A percentile compares a stretch with the other conserved stretches of the same genome.
phyloP scores from a whole-genome alignment of 2,888 invertebrate genomes.

The Polyommatus iphigenia region DNA sequence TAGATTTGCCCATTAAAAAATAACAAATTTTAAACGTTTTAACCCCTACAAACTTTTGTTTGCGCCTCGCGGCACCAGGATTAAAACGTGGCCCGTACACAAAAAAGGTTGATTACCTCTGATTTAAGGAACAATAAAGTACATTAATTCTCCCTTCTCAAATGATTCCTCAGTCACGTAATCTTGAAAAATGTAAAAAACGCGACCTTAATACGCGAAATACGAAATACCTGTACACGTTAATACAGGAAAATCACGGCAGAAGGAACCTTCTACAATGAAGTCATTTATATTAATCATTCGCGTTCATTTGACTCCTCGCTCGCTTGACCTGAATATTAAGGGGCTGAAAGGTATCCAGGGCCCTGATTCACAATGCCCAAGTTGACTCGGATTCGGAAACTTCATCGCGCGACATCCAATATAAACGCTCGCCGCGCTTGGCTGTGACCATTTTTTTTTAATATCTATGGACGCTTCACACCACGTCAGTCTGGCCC shows the following conservation, averaged over 20 bases:
- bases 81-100: too few relatives aligned
- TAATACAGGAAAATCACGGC: constrained; percentile 3
- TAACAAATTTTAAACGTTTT: too few relatives aligned
- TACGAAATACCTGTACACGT: constrained; percentile 23
- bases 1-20: too few relatives aligned
- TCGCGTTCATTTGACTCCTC: constrained; percentile 25
- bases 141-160: background rate
- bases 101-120: too few relatives aligned
- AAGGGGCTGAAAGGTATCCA: constrained; percentile 3
- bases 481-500: too few relatives aligned
- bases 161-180: constrained; percentile 5
- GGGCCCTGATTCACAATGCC: too few relatives aligned
- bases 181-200: background rate
- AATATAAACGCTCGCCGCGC: too few relatives aligned
- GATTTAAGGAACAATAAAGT: background rate
- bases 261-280: constrained; percentile 20
- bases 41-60: too few relatives aligned
- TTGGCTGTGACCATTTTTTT: too few relatives aligned
- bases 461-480: too few relatives aligned
- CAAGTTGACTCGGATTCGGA: background rate
- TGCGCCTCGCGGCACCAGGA: too few relatives aligned
- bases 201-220: background rate
- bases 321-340: constrained; percentile 22
- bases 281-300: constrained; percentile 30
- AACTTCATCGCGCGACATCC: too few relatives aligned